A percentile compares a stretch with the other conserved stretches of the same genome.
Evolutionary conservation across 2,113 vertebrate species (phyloP).

Genomic region (Semnornis frantzii): DNA sequence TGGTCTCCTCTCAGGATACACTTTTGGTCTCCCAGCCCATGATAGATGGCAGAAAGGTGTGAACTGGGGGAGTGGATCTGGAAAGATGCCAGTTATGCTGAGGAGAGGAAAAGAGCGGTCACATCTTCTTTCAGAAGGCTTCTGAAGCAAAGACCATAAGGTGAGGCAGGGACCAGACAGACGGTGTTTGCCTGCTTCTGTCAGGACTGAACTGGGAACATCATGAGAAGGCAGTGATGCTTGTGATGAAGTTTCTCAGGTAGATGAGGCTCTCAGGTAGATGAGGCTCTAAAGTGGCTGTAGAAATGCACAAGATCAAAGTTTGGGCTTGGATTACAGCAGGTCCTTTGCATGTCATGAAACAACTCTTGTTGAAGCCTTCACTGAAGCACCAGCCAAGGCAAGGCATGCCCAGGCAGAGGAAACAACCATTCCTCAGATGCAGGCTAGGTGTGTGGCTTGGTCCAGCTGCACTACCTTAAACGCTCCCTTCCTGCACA

Average conservation of each 20-base stretch:
- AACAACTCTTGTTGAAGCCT: background rate
- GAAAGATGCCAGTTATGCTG: background rate
- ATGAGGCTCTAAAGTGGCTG: background rate
- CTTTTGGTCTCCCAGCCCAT: background rate
- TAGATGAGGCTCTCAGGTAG: too few relatives aligned
- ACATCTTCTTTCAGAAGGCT: background rate
- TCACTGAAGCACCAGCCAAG: background rate
- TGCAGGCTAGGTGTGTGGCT: background rate
- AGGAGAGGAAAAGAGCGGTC: background rate
- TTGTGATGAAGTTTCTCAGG: background rate
- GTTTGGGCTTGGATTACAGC: background rate
- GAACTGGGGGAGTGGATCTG: background rate
- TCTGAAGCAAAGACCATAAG: background rate
- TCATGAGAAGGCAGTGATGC: background rate
- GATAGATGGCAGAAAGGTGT: background rate
- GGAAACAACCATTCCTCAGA: background rate
- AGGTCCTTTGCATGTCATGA: background rate
- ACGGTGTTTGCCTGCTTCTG: too few relatives aligned
- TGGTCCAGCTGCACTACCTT: background rate
- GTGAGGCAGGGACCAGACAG: background rate
- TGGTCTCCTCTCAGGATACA: background rate
- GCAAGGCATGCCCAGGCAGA: background rate
- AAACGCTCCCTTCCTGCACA: background rate
- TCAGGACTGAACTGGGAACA: accelerated
- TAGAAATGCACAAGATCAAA: background rate